Base-by-base conservation (phyloP, 2,113 vertebrate genomes). In the Calyptommatus sinebrachiatus region DNA sequence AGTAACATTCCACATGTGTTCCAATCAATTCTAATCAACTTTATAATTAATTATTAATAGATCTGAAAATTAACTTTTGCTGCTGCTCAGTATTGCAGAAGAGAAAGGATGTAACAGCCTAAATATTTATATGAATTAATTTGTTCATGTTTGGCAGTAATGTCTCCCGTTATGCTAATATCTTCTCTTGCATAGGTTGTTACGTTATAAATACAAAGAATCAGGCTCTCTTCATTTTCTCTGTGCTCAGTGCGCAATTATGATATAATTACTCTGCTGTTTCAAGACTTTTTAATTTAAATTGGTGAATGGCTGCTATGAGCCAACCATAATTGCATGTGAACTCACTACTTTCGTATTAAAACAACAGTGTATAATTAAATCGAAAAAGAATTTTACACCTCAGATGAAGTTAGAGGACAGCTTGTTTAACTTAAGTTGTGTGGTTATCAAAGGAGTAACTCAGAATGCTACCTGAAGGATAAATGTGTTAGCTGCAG, bases 251-350 rank as follows among this genome's bases (percentile, higher is more conserved):
- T 82, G 53, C 86, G 82, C 87, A 90, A 89, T 94, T 92, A 93
- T 86, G 88, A 72, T 76, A 88, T 88, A 91, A 85, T 92, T 91
- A 87, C 66, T 83, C 77, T 57, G 28, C 73, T 88, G 62, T 77
- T 89, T 57, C 73, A 89, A 82, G 62, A 67, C 72, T 92, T 92
- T 91, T 89, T 80, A 85, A 93, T 89, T 91, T 93, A 92, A 91
- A 87, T 85, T 87, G 75, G 62, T 85, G 82, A 89, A 83, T 88
- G 79, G 41, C 68, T 90, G 82, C 80, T 84, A 62, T 71, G 88
- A 90, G 77, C 77, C 88, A 66, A 26, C 67, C 45, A 0, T 87
- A 90, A 93, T 77, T 85, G 61, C 76, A 79, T 20, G 77, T 77
- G 68, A 86, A 90, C 46, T 71, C 21, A n/a, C 21, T 88, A 82